phyloP scores from a whole-genome alignment of 23 tunicate species.

The Trididemnum clinides region DNA sequence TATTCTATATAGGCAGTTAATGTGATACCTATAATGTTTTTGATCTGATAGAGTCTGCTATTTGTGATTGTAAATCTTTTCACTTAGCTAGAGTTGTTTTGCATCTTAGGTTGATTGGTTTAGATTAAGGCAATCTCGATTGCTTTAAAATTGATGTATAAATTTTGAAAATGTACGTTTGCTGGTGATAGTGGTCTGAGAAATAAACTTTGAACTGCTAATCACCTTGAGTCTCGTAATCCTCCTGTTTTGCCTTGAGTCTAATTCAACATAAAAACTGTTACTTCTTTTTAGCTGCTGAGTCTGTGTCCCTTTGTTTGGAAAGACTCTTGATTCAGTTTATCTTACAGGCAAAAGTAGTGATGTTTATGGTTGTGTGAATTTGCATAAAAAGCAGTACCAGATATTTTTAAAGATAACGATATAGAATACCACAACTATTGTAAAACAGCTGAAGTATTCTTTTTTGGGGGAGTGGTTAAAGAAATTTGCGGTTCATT shows the following conservation, averaged over 20 bases:
- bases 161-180: no score
- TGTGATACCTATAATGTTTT: no score
- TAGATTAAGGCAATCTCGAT: no score
- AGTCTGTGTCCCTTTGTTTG: constrained; percentile 72
- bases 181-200: no score
- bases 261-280: background rate
- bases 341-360: constrained; percentile 63
- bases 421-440: background rate
- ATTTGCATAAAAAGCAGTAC: constrained; percentile 47
- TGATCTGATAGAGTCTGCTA: no score
- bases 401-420: constrained; percentile 49
- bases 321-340: constrained; percentile 69
- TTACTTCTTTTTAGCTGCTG: background rate
- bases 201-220: background rate
- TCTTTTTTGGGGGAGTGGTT: constrained; percentile 25
- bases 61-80: no score
- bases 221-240: background rate
- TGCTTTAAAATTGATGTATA: no score
- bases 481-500: constrained; percentile 45
- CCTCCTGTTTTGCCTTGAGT: background rate
- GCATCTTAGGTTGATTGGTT: no score
- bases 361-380: constrained; percentile 83
- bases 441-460: background rate
- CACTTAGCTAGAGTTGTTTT: no score
- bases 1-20: no score